A percentile compares a stretch with the other conserved stretches of the same genome.
Conservation (phyloP, 2,113 vertebrate genomes). For the Glaucomys volans region DNA sequence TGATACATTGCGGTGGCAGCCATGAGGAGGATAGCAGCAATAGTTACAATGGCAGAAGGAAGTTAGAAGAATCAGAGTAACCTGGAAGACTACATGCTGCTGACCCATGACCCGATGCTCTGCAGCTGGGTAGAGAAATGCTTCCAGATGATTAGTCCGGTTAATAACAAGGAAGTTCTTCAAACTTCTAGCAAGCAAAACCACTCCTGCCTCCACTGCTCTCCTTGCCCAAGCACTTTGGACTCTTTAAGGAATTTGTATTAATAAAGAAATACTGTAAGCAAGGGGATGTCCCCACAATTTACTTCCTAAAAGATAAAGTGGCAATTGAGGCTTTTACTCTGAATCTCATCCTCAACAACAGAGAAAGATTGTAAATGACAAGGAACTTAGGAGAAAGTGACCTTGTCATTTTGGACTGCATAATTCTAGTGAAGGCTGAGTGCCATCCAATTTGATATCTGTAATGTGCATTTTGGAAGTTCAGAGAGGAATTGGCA, state of each 20-base stretch:
- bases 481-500: not conserved
- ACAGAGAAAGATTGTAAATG: not conserved
- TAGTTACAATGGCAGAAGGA: not conserved
- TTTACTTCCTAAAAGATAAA: not conserved
- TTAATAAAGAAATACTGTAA: not conserved
- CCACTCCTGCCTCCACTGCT: rapidly evolving
- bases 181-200: not conserved
- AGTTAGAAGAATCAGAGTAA: not conserved
- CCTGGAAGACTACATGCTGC: not conserved
- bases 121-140: not conserved
- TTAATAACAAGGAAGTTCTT: not conserved
- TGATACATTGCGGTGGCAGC: not conserved
- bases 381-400: not conserved
- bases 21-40: not conserved
- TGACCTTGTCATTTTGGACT: not conserved
- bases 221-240: not conserved
- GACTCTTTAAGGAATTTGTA: not conserved
- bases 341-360: not conserved
- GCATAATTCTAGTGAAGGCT: not conserved
- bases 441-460: not conserved
- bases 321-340: not conserved
- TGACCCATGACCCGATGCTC: not conserved
- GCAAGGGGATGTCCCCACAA: not conserved
- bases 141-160: not conserved
- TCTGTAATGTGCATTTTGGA: not conserved